Evolutionary conservation across 2,113 vertebrate genomes (phyloP).

Genomic region (Pteruthius melanotis): DNA sequence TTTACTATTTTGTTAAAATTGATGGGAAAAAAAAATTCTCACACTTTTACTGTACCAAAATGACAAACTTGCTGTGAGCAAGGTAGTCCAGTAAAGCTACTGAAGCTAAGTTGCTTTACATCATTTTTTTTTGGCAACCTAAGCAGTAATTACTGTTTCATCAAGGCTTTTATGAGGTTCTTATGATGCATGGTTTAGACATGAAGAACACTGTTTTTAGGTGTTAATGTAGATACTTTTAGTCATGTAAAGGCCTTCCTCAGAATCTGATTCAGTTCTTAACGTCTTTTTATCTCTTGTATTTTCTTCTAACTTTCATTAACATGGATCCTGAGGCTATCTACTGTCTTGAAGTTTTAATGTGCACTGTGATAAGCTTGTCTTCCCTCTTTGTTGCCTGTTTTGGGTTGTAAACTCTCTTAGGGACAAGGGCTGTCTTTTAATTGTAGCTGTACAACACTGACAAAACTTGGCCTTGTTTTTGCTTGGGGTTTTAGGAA

Average conservation of each 20-base stretch:
- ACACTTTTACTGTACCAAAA: background rate
- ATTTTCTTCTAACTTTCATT: conserved; percentile 31
- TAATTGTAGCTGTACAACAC: background rate
- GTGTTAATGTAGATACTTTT: background rate
- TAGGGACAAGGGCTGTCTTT: conserved; percentile 9
- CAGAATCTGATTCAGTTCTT: background rate
- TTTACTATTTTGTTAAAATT: background rate
- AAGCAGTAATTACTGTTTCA: conserved; percentile 26
- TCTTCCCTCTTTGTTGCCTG: background rate
- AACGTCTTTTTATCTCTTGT: background rate
- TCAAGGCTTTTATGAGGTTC: background rate
- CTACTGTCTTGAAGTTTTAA: conserved; percentile 42
- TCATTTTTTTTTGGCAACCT: background rate
- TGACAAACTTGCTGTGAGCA: background rate
- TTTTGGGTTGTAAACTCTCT: conserved; percentile 28
- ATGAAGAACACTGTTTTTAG: background rate
- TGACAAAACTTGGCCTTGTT: conserved; percentile 11
- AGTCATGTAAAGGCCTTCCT: background rate
- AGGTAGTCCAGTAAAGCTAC: background rate
- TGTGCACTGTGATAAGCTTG: background rate
- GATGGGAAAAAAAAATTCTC: background rate
- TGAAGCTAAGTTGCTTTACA: background rate
- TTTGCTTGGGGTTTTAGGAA: background rate
- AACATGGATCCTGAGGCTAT: conserved; percentile 37
- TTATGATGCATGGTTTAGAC: background rate